Evolutionary conservation across 2,113 vertebrate genomes (phyloP).

Genomic region (Dromiciops gliroides): DNA sequence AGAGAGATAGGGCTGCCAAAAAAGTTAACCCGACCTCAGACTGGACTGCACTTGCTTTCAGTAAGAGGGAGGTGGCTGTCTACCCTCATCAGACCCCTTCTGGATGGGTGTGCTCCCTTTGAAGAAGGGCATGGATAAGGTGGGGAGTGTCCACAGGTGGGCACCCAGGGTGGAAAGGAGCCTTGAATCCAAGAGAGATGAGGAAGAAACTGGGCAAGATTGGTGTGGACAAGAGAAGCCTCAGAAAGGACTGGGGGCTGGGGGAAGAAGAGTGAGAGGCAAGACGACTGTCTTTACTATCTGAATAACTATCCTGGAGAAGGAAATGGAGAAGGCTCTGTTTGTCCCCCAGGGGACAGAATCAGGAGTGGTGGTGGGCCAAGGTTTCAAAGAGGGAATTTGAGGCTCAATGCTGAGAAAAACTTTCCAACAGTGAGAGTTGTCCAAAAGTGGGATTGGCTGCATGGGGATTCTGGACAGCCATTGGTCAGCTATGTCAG

Average conservation of each 20-base stretch:
- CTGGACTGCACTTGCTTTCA: neutral
- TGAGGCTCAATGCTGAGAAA: neutral
- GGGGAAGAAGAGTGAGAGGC: too few species aligned
- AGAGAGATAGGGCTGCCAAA: neutral
- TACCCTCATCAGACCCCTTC: neutral
- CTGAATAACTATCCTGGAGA: neutral
- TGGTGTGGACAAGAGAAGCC: neutral
- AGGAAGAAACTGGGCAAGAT: neutral
- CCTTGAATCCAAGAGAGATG: neutral
- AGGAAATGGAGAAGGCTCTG: neutral
- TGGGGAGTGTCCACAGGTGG: neutral
- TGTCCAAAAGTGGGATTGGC: neutral
- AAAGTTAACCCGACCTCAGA: neutral
- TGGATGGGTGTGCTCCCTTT: neutral
- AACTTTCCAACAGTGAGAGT: neutral
- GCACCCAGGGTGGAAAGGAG: neutral
- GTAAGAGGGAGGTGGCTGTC: neutral
- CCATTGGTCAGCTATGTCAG: neutral
- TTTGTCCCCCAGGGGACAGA: neutral
- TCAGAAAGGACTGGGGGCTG: neutral
- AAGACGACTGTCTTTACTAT: neutral
- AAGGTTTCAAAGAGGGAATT: neutral
- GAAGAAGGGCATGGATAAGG: neutral
- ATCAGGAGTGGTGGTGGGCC: neutral
- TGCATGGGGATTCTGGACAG: neutral